phyloP scores from a whole-genome alignment of 2,888 invertebrate genomes.

The Drosophila ezoana region DNA sequence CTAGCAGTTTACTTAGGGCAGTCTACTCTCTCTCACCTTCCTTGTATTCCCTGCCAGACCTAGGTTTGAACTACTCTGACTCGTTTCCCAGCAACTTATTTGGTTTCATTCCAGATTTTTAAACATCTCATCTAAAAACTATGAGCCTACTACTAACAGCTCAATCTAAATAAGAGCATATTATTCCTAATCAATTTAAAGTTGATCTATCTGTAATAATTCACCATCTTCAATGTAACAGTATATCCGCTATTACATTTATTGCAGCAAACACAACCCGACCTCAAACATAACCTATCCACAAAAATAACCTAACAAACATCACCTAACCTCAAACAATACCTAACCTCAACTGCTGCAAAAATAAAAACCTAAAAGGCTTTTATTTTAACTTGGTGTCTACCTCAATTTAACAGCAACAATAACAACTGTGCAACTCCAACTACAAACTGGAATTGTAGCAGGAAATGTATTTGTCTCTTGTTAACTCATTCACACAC shows the following conservation, averaged over 20 bases:
- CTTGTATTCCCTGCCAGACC: background rate
- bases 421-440: background rate
- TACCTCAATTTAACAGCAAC: background rate
- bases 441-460: slow-evolving; percentile 32
- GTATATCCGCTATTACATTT: no score
- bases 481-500: slow-evolving; percentile 30
- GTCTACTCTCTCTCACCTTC: background rate
- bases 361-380: background rate
- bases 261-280: no score
- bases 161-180: background rate
- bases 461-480: slow-evolving; percentile 56
- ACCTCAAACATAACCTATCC: background rate
- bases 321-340: background rate
- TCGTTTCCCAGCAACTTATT: background rate
- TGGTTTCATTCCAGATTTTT: background rate
- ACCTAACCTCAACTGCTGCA: background rate
- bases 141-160: background rate
- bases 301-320: background rate
- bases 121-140: background rate
- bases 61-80: background rate
- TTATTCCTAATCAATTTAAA: background rate
- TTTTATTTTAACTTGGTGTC: background rate
- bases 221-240: no score
- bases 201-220: background rate
- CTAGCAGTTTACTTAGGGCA: background rate